Conservation (phyloP, 2,113 vertebrate genomes). For the Caracal caracal region DNA sequence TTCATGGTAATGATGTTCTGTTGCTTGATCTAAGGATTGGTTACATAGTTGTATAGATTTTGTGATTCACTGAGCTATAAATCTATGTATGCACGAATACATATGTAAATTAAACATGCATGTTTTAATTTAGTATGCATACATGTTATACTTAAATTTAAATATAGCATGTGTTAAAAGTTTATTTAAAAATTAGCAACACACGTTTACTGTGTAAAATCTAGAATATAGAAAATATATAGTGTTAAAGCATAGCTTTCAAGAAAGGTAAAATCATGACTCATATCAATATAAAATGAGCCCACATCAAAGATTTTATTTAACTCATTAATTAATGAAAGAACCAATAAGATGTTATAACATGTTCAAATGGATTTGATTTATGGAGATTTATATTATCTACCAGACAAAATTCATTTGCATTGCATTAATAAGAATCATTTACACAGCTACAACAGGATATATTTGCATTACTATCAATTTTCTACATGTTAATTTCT, state of each 20-base stretch:
- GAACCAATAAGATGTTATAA: background rate
- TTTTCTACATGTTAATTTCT: slow-evolving; percentile 28
- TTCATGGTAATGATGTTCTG: background rate
- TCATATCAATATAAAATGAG: slow-evolving; percentile 16
- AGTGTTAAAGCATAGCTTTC: slow-evolving; percentile 24
- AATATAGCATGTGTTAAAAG: background rate
- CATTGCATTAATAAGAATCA: background rate
- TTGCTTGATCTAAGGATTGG: background rate
- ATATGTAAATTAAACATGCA: background rate
- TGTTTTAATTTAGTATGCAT: background rate
- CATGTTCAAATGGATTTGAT: slow-evolving; percentile 27
- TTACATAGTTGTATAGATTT: background rate
- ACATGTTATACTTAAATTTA: background rate
- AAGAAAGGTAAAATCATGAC: background rate
- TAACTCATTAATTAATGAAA: slow-evolving; percentile 32
- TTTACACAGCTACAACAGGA: slow-evolving; percentile 20
- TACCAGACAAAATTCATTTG: slow-evolving; percentile 45
- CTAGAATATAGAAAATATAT: background rate
- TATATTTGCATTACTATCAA: background rate
- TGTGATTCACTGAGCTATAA: slow-evolving; percentile 23
- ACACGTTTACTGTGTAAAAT: slow-evolving; percentile 8
- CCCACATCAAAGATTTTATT: background rate
- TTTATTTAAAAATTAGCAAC: background rate
- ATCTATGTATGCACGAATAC: background rate
- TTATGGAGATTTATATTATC: slow-evolving; percentile 44